These are phyloP conservation scores for Engraulis encrasicolus DNA, from an alignment of 2,113 vertebrate species.

Conservation along the genomic window DNA sequence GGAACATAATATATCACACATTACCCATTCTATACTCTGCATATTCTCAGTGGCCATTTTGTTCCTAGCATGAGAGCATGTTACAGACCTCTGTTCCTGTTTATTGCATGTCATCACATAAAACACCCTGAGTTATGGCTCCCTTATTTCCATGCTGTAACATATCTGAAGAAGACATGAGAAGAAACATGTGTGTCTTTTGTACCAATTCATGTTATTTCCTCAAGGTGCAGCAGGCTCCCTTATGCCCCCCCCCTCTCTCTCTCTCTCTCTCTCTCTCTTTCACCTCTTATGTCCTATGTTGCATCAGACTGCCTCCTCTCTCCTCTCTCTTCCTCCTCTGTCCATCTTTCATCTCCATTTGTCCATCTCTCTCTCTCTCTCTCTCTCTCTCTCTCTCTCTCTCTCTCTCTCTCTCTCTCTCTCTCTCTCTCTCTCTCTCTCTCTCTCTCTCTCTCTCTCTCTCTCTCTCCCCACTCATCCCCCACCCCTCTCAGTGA, in stretches of 20 bases:
- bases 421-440: slow-evolving; percentile 10
- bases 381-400: slow-evolving; percentile 48
- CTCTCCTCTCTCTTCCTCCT: slow-evolving; percentile 40
- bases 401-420: neutral
- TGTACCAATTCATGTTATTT: neutral
- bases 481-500: no score
- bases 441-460: neutral
- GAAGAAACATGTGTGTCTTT: neutral
- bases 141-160: slow-evolving; percentile 16
- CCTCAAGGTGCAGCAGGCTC: neutral
- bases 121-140: slow-evolving; percentile 38
- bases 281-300: slow-evolving; percentile 50
- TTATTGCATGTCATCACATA: slow-evolving; percentile 16
- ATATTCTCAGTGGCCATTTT: neutral
- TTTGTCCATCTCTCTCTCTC: slow-evolving; percentile 41
- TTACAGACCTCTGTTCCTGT: slow-evolving; percentile 13
- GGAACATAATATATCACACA: neutral
- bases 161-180: slow-evolving; percentile 9
- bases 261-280: neutral
- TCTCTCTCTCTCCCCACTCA: slow-evolving; percentile 36
- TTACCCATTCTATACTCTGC: neutral
- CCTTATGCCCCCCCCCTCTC: neutral
- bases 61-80: slow-evolving; percentile 45
- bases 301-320: no score
- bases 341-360: neutral